Base-by-base conservation (phyloP, 2,888 invertebrate genomes). In the Caenorhabditis uteleia region DNA sequence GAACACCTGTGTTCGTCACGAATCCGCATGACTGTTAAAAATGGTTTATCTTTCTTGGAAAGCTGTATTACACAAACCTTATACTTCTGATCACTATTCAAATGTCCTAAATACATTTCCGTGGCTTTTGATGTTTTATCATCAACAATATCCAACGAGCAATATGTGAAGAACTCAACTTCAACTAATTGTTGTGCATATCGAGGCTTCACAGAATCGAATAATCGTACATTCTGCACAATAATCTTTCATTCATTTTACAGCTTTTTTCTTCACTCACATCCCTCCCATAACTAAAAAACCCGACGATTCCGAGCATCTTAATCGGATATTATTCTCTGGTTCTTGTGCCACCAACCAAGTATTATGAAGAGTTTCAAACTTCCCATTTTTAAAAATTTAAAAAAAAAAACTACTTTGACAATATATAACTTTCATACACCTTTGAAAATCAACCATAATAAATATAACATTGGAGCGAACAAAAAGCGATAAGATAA, bases 101-200 rank as follows among this genome's bases (percentile, higher is more conserved):
- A 64, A 20, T 68, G 67, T 26, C 75, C 73, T 29, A 75, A 60
- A 39, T 61, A 75, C 62, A 70, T 59, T 44, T 74, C 77, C 3
- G 46, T 62, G 6, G 70, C 67, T 50, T 70, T 75, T 33, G 60
- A 38, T 20, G 57, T 49, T 47, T 74, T 78, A 36, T 80, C 81
- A 36, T 78, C 77, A 8, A 80, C 62, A 38, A 80, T 74, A 58
- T 81, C 81, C 45, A 77, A 55, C 20, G 80, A 77, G 34, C 74
- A 77, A 55, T 73, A 70, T 5, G 76, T 57, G 55, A 80, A 80
- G 54, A 75, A 56, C 40, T 77, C 70, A 20, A 75, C 62, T 38
- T 78, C 79, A 31, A 68, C 57, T 21, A 70, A 51, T n/a, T 46
- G 33, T 31, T 59, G 50, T 5, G 55, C 38, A 33, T 69, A 74